Evolutionary conservation across 2,888 invertebrate species (phyloP), one percentile per base, ranked within the genome.

Genomic region (Eupithecia pulchellata): DNA sequence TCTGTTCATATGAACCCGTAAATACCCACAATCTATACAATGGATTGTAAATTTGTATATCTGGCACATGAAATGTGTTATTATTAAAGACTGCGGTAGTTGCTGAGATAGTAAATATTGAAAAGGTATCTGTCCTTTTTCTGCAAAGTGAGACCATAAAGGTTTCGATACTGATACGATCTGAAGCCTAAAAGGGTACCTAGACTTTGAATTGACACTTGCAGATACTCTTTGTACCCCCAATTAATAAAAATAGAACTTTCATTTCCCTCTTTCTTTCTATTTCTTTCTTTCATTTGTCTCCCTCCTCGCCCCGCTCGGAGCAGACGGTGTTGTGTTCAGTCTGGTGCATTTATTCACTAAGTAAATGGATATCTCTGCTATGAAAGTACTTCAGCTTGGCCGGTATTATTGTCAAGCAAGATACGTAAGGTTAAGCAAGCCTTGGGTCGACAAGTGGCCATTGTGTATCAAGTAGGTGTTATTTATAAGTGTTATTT

Each of bases 321-420:
- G 20, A n/a, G 64, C 47, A 60, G 29, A 64, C 69, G 17, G 32
- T 42, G n/a, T n/a, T n/a, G n/a, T n/a, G 17, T 69, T 47, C 14
- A 60, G 64, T 64, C 64, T 58, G 64, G 58, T 69, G 69, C 64
- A 64, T 20, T 47, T 64, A 64, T 67, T 32, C 30, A 36, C 20
- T 61, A 67, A 20, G 34, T 62, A n/a, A n/a, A n/a, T n/a, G n/a
- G n/a, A n/a, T 62, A 13, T 47, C 0, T 20, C 20, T 20, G 9
- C 47, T 42, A n/a, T 47, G n/a, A n/a, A n/a, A n/a, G 47, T 47
- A 4, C 20, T 20, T 47, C 11, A 2, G 20, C 3, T 20, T 20
- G 20, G 20, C 20, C n/a, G n/a, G 9, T 20, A 27, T 34, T 34
- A 25, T 14, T 55, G n/a, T n/a, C n/a, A n/a, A n/a, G n/a, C n/a